These are phyloP conservation scores for Hipparchia semele DNA, from an alignment of 2,888 invertebrate genomes.

Conservation along the genomic window DNA sequence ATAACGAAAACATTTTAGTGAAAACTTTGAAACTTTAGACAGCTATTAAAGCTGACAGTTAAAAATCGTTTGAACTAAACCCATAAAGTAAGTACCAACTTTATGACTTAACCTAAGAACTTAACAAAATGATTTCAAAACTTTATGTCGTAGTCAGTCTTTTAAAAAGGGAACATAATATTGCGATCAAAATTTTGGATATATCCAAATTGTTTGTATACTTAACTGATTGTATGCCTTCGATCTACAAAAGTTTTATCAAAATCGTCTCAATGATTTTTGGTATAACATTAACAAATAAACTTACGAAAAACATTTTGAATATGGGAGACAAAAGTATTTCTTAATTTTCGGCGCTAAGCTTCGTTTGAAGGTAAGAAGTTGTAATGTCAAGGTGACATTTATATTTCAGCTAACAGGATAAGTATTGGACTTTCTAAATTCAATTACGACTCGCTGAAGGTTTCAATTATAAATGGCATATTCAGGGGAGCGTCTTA, in stretches of 20 bases:
- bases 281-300: too few species aligned
- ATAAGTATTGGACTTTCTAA: neutral
- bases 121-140: too few species aligned
- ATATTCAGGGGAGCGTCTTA: neutral
- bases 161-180: too few species aligned
- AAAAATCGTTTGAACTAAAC: neutral
- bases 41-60: neutral
- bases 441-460: neutral
- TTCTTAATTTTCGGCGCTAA: neutral
- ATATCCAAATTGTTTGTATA: too few species aligned
- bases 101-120: too few species aligned
- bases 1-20: neutral
- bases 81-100: too few species aligned
- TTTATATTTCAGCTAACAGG: slow-evolving; percentile 3
- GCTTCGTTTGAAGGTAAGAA: neutral
- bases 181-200: too few species aligned
- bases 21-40: neutral
- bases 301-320: too few species aligned
- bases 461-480: slow-evolving; percentile 1
- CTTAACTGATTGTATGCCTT: neutral
- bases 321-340: too few species aligned
- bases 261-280: too few species aligned
- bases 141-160: too few species aligned
- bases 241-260: too few species aligned
- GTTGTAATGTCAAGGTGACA: neutral